Evolutionary conservation across 2,797 vertebrate species (phyloP), one percentile per base, ranked within the genome.

Genomic region (Mionectes olivaceus): DNA sequence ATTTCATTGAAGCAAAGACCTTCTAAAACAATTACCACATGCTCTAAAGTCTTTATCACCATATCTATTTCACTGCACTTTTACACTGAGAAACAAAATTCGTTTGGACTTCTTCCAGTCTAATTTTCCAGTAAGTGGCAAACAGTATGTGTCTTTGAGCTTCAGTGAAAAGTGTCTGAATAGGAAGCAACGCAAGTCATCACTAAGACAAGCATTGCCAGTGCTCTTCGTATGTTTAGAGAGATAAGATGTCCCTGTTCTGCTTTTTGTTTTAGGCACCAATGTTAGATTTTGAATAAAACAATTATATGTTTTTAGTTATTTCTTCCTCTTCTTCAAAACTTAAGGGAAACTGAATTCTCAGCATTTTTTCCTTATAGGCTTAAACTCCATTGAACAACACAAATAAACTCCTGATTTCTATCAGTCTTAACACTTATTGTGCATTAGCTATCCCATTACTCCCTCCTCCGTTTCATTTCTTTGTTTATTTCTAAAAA

Each of bases 51-150:
- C 75, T 92, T 61, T 93, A 78, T 91, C 73, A 47, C 39, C 9
- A 0, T 87, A 80, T 69, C 30, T 89, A 11, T 70, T 82, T 15
- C 24, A 59, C 30, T 46, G 11, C 22, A 55, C 35, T 90, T 93
- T 94, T 82, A 68, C 33, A 79, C 7, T 93, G 80, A 91, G 79
- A 95, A 93, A 64, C 33, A 73, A 86, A 95, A 93, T 77, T 95
- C 57, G 94, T 96, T 95, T 95, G 89, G 89, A 89, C 77, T 63
- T 35, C 32, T 93, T 91, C 91, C 77, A 97, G 82, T 93, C 70
- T 83, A 89, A 90, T 92, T 95, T 95, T 96, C 73, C 68, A 88
- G 60, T 90, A 85, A 96, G 44, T 63, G 35, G 37, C 16, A 94
- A 93, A 93, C 23, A 90, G 57, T 83, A 50, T 81, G 57, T 77